Base-by-base conservation (phyloP, 1,140 invertebrate species). In the Gryon sp. region DNA sequence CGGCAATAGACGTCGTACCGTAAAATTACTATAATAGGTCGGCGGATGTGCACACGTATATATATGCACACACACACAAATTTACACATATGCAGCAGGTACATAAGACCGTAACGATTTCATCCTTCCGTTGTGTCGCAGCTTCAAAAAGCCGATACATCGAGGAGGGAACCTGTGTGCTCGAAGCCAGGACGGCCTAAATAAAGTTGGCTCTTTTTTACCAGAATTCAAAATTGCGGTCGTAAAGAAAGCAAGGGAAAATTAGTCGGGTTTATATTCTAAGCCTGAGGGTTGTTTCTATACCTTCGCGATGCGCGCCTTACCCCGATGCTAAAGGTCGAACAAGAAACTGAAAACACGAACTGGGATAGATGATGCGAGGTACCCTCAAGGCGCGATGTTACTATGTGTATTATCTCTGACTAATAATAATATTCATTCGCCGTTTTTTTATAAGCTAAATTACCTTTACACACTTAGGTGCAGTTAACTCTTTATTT, bases 11-110 rank as follows among this genome's bases (percentile, higher is more conserved):
- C 74, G 72, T 74, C 68, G 78, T 78, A 82, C 79, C 82, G 76
- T 82, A 60, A 84, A 84, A 84, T 84, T 84, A 84, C 80, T 84
- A 82, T 84, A 84, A 84, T 84, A 63, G 79, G 76, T 72, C 70
- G 57, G 48, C 43, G 20, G 55, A n/a, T 18, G 22, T 20, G n/a
- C 50, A 32, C 24, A 66, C 53, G 20, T 57, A 40, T 48, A 59
- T 34, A 46, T 73, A 46, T 30, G 52, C 41, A 50, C 60, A 73
- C 46, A 60, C 53, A 46, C 62, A 70, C 65, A 63, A 62, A 38
- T 53, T 43, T 78, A n/a, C n/a, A n/a, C n/a, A n/a, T n/a, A n/a
- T n/a, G n/a, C n/a, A n/a, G 59, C 68, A 74, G 76, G 66, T 79
- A 74, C 36, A 40, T 20, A 26, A 32, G 53, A 52, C 43, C 57